Evolutionary conservation across 2,113 vertebrate genomes (phyloP), one percentile per base, ranked within the genome.

Genomic region (Taurulus bubalis): DNA sequence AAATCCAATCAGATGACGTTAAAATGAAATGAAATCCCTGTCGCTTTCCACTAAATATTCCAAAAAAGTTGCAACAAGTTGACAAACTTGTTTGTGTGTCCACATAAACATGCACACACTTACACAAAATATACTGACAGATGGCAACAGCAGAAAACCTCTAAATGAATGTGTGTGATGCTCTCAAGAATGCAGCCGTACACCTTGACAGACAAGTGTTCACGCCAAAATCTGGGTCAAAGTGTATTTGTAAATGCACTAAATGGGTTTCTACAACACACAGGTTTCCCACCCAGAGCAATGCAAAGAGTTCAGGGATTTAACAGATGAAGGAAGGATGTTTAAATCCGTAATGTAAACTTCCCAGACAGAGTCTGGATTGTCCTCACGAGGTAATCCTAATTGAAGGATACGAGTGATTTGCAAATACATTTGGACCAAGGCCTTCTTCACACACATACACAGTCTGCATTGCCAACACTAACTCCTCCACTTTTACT

Each of bases 401-500:
- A n/a, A 55, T 58, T n/a, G 24, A 68, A 64, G 22, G 18, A 40
- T 58, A 20, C 40, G 15, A 24, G 63, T 59, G 22, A 18, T 67
- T 74, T 77, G 36, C 79, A 91, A 80, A 89, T 74, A 83, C 75
- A 51, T 83, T 84, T 80, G 66, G 71, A 26, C 82, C 47, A 6
- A 59, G 76, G 77, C 34, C 49, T 87, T 74, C 49, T 59, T 59
- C 58, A 76, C 55, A 91, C n/a, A 60, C 11, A 84, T 66, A 77
- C 70, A 86, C 70, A 80, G 42, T 77, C 82, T 79, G 62, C 90
- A 92, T 85, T 80, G 72, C 72, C 82, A 73, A 75, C 80, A 79
- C 75, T 82, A 85, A 71, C 82, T 79, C 71, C 79, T 82, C 75
- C 58, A 82, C 83, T 87, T 70, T 78, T 96, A 96, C 96, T 96